Evolutionary conservation across 2,888 invertebrate genomes (phyloP), one percentile per base, ranked within the genome.

Genomic region (Tortrix viridana): DNA sequence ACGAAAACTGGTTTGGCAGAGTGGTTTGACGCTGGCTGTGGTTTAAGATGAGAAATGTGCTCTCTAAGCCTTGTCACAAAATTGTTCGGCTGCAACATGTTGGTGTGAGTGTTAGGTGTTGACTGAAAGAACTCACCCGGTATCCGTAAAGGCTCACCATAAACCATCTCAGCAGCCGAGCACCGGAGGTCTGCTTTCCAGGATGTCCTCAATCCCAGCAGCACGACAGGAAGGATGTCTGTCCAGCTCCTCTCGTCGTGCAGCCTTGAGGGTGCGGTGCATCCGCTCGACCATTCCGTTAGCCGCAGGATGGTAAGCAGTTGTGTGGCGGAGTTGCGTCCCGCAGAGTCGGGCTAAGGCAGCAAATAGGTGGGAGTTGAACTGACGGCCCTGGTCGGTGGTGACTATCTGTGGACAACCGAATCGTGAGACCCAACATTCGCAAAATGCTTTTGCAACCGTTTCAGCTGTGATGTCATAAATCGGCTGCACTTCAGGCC

Each of bases 371-470:
- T 26, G n/a, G 74, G 52, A 3, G 81, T n/a, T 18, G 43, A 43
- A 43, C 18, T 43, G 43, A 5, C 43, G 43, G n/a, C 43, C 82
- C 61, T 74, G 74, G 65, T 85, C 84, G 0, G 81, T 78, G 0
- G 82, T 80, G 4, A 80, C 68, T 5, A 37, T 60, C 1, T 43
- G 22, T 5, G 84, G 85, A n/a, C 73, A 63, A 5, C 85, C 85
- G 64, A 74, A 85, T 9, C 81, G 67, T 2, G 81, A 54, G 3
- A 88, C 74, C 86, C 84, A 88, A 5, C 0, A 60, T 1, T 48
- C 41, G 52, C 73, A 67, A 32, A 87, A 76, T 9, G 74, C 73
- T 20, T 52, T 20, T 5, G 79, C 78, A 5, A 77, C 73, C 0
- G 77, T 74, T 49, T 70, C 73, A 0, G 77, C 79, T 5, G 43